Conservation (phyloP, 2,797 vertebrate species). For the Diplodus puntazzo region DNA sequence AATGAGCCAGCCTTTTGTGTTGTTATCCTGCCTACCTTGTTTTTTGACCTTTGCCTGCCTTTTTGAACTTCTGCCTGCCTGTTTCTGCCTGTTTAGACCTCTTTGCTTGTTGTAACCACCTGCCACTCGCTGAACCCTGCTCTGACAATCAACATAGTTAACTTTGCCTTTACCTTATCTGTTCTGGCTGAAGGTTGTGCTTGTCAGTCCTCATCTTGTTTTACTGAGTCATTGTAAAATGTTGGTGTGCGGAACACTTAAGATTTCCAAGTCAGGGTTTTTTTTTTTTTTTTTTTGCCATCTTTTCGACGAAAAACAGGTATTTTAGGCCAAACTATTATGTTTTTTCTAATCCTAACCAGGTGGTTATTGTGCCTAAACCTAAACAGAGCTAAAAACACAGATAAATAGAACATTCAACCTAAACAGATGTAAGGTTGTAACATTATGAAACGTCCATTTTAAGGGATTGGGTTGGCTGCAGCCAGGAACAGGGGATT, state of each 20-base stretch:
- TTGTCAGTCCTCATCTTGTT: not conserved
- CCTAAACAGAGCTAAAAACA: too few species aligned
- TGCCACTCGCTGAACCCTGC: slow-evolving; percentile 5
- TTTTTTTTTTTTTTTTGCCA: not conserved
- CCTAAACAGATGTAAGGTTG: too few species aligned
- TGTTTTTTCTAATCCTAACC: too few species aligned
- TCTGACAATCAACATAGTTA: not conserved
- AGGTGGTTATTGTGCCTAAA: too few species aligned
- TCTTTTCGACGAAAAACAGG: not conserved
- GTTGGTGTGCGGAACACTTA: not conserved
- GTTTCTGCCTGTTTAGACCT: not conserved
- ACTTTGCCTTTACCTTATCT: slow-evolving; percentile 22
- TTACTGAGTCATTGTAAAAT: not conserved
- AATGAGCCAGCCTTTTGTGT: slow-evolving; percentile 10
- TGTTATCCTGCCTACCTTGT: slow-evolving; percentile 1
- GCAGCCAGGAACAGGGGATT: too few species aligned
- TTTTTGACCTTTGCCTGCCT: not conserved
- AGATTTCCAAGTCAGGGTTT: not conserved
- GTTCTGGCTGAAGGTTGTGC: slow-evolving; percentile 1
- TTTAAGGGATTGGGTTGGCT: too few species aligned
- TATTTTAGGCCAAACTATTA: too few species aligned
- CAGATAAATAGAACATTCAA: too few species aligned
- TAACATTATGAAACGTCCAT: too few species aligned
- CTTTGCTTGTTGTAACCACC: not conserved
- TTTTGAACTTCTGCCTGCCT: not conserved